Evolutionary conservation across 2,797 vertebrate species (phyloP), one percentile per base, ranked within the genome.

Genomic region (Glossophaga mutica): DNA sequence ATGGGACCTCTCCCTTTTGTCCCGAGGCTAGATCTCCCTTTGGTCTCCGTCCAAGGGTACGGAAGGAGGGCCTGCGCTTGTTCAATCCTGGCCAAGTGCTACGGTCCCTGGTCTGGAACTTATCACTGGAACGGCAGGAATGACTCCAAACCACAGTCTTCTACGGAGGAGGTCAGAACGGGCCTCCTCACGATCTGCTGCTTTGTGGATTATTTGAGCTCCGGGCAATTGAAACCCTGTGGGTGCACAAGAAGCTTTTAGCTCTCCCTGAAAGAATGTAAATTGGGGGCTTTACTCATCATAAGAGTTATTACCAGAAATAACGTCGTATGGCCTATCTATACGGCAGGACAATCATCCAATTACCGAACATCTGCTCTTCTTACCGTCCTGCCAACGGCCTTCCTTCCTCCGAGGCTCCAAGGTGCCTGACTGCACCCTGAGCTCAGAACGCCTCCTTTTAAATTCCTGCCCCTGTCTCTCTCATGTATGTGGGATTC

Each of bases 71-170:
- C 12, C 62, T 19, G 42, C 3, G 4, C 5, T 10, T n/a, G 39
- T 52, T 22, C 3, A n/a, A 32, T 0, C 11, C 8, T 15, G 0
- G 42, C 39, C 12, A 70, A 46, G 5, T 7, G 11, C 21, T 6
- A 29, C 2, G 6, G 34, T 16, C 29, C 32, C 68, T 87, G 34
- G 32, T 59, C 32, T 83, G 55, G 37, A 76, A 68, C 8, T 9
- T 77, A 42, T 19, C 22, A 67, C 5, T 85, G 9, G 50, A 18
- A 10, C 16, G 34, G 24, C 68, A 88, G 42, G 4, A 29, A 84
- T n/a, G 62, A 84, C 24, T 76, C 21, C 74, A 39, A 65, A 57
- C 46, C 78, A 44, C 1, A 14, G 12, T 52, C 79, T 71, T 74
- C 48, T 46, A 48, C 18, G 3, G 42, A 67, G 46, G 21, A n/a